Conservation (phyloP, 2,113 vertebrate species). For the Xenus cinereus region DNA sequence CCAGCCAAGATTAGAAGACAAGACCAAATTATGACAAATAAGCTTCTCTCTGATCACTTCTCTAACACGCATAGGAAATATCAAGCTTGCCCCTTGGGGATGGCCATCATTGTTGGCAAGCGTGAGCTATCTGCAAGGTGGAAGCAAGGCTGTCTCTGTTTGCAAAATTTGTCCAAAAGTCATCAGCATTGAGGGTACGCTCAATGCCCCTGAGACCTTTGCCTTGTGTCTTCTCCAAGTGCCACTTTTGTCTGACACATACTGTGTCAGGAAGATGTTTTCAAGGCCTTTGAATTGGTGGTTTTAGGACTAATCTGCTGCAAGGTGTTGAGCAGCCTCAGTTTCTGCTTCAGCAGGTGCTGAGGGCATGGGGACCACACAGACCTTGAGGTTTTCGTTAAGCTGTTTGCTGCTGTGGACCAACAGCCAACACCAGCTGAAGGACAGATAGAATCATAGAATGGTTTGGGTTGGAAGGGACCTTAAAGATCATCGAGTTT, state of each 20-base stretch:
- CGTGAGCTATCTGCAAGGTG: background rate
- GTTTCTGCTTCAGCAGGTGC: background rate
- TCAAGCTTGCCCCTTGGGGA: background rate
- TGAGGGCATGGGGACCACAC: accelerated
- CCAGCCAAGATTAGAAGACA: background rate
- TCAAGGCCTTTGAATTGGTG: background rate
- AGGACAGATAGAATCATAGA: background rate
- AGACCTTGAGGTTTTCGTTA: background rate
- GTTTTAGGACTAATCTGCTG: background rate
- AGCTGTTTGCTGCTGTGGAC: background rate
- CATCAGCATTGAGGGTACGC: accelerated
- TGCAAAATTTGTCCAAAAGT: background rate
- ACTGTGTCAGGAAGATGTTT: background rate
- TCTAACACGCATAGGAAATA: background rate
- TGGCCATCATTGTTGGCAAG: background rate
- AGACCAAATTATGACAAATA: background rate
- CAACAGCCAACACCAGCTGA: background rate
- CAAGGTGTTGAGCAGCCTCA: background rate
- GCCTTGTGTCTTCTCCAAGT: background rate
- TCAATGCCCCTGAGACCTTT: accelerated
- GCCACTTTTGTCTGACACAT: background rate
- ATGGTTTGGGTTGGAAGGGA: too few species aligned
- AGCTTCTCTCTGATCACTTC: background rate
- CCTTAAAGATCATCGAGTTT: too few species aligned
- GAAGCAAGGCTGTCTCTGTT: background rate